phyloP scores from a whole-genome alignment of 2,888 invertebrate species.

The Acheta domesticus region DNA sequence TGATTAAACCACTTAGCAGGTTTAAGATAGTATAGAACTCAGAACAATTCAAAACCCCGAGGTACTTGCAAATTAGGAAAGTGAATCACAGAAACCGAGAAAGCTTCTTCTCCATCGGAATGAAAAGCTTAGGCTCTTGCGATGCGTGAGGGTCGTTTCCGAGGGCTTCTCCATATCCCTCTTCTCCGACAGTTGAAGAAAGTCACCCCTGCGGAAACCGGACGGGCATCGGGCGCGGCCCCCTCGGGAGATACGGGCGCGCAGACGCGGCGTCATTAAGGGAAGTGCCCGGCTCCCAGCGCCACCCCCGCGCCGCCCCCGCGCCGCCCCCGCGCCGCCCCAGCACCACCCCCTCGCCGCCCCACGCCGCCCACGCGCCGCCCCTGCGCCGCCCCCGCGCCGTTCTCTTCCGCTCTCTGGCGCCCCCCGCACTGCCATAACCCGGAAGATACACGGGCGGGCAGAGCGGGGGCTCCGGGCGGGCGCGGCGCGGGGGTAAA shows the following conservation, averaged over 20 bases:
- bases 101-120: too few species aligned
- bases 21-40: too few species aligned
- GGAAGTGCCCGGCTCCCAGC: background rate
- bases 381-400: too few species aligned
- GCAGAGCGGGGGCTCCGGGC: too few species aligned
- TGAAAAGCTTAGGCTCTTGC: too few species aligned
- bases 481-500: background rate
- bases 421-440: background rate
- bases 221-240: background rate
- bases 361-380: too few species aligned
- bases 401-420: background rate
- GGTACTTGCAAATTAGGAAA: too few species aligned
- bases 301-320: background rate
- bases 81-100: too few species aligned
- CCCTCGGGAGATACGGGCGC: background rate
- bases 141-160: background rate
- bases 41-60: too few species aligned
- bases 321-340: too few species aligned
- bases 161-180: background rate
- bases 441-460: background rate
- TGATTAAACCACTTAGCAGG: too few species aligned
- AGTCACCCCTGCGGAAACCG: background rate
- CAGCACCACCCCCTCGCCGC: background rate
- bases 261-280: background rate
- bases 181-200: background rate